These are phyloP conservation scores for Xylota segnis DNA, from an alignment of 2,888 invertebrate species.

Conservation along the genomic window DNA sequence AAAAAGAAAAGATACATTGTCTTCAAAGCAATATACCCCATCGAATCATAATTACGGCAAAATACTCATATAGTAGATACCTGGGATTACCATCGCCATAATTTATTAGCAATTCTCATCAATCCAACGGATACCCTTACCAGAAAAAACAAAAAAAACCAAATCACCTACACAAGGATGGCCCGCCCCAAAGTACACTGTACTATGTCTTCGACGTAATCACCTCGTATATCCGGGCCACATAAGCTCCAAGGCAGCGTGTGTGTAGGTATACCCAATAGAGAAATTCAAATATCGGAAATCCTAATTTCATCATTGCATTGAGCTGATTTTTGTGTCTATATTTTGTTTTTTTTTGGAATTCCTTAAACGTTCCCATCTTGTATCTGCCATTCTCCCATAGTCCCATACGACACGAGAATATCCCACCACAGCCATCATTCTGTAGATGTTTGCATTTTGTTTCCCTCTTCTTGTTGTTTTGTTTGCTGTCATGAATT, in stretches of 20 bases:
- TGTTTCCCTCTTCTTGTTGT: conserved; percentile 9
- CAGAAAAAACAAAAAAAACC: conserved; percentile 12
- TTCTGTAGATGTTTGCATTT: conserved; percentile 27
- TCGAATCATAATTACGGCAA: conserved; percentile 59
- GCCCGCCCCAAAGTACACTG: not conserved
- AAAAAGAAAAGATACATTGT: conserved; percentile 23
- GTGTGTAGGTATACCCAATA: conserved; percentile 40
- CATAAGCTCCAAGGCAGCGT: conserved; percentile 33
- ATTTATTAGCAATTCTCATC: conserved; percentile 70
- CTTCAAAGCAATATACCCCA: conserved; percentile 22
- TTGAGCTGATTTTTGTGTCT: conserved; percentile 62
- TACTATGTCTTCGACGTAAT: conserved; percentile 33
- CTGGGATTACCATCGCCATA: conserved; percentile 67
- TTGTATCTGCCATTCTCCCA: conserved; percentile 14
- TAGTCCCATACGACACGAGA: conserved; percentile 6
- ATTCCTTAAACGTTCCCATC: conserved; percentile 67
- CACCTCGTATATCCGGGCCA: conserved; percentile 29
- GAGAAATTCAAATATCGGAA: conserved; percentile 70
- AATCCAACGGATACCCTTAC: conserved; percentile 38
- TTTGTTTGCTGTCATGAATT: conserved; percentile 49
- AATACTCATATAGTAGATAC: conserved; percentile 22
- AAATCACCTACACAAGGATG: conserved; percentile 16
- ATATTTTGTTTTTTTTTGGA: conserved; percentile 59
- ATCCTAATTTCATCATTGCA: conserved; percentile 69
- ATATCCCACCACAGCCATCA: conserved; percentile 39